Percentiles rank a stretch among this genome's conserved stretches.
phyloP scores from a whole-genome alignment of 2,797 vertebrate genomes.

The Phataginus tetradactyla region DNA sequence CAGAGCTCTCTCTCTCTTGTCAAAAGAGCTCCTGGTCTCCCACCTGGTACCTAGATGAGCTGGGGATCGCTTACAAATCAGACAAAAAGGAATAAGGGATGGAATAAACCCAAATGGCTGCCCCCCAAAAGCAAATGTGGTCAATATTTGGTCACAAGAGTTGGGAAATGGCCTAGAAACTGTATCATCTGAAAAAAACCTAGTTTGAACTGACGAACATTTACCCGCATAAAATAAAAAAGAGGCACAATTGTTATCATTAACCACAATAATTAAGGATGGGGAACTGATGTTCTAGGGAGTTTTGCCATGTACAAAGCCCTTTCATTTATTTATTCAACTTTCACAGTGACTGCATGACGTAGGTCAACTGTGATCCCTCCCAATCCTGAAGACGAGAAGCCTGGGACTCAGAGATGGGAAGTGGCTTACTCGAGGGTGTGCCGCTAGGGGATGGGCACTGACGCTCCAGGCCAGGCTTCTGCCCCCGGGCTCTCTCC shows the following conservation, averaged over 20 bases:
- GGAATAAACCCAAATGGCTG: background rate
- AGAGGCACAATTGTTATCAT: background rate
- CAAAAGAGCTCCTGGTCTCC: background rate
- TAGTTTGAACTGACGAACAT: background rate
- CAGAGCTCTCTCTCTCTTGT: conserved; percentile 55
- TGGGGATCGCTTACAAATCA: background rate
- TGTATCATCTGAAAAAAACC: background rate
- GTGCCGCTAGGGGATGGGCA: background rate
- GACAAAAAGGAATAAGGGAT: background rate
- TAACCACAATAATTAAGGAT: background rate
- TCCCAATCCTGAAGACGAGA: background rate
- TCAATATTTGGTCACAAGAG: background rate
- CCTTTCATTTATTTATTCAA: background rate
- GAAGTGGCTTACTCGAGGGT: background rate
- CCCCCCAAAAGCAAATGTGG: background rate
- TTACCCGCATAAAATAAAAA: conserved; percentile 17
- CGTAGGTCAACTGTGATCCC: background rate
- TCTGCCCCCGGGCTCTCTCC: background rate
- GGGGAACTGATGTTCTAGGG: background rate
- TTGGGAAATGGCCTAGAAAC: background rate
- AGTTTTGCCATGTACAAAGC: background rate
- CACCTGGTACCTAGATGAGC: background rate
- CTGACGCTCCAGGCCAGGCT: background rate
- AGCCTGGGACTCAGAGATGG: background rate
- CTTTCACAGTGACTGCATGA: rapidly evolving